These are phyloP conservation scores for Simalia tracyae DNA, from an alignment of 2,797 vertebrate species.

Conservation along the genomic window DNA sequence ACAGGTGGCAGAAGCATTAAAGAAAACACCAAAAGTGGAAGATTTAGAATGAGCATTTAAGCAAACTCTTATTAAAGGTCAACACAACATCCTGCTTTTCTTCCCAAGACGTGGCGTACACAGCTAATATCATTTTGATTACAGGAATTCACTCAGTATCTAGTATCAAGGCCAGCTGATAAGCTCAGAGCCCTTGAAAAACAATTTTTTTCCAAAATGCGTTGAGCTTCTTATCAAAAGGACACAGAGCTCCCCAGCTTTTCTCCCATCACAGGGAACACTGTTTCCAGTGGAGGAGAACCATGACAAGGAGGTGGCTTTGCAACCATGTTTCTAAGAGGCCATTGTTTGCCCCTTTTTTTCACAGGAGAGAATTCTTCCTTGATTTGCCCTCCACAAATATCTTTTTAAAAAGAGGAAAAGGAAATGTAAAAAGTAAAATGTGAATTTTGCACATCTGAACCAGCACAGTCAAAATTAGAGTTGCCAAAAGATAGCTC, in stretches of 20 bases:
- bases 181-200: not conserved
- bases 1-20: slow-evolving; percentile 40
- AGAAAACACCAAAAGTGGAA: slow-evolving; percentile 51
- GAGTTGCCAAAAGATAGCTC: no score
- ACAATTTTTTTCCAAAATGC: not conserved
- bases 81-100: slow-evolving; percentile 1
- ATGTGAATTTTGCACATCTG: no score
- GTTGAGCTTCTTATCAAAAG: not conserved
- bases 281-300: not conserved
- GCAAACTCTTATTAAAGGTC: slow-evolving; percentile 48
- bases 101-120: no score
- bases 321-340: not conserved
- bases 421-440: no score
- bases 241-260: not conserved
- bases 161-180: not conserved
- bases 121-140: not conserved
- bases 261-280: not conserved
- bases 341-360: not conserved
- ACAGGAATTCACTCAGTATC: not conserved
- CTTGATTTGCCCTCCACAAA: not conserved
- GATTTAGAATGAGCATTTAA: slow-evolving; percentile 61
- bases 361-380: not conserved
- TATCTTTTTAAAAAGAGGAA: not conserved
- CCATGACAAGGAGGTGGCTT: not conserved
- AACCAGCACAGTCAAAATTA: no score